These are phyloP conservation scores for Lysandra coridon DNA, from an alignment of 2,888 invertebrate species.

Conservation along the genomic window DNA sequence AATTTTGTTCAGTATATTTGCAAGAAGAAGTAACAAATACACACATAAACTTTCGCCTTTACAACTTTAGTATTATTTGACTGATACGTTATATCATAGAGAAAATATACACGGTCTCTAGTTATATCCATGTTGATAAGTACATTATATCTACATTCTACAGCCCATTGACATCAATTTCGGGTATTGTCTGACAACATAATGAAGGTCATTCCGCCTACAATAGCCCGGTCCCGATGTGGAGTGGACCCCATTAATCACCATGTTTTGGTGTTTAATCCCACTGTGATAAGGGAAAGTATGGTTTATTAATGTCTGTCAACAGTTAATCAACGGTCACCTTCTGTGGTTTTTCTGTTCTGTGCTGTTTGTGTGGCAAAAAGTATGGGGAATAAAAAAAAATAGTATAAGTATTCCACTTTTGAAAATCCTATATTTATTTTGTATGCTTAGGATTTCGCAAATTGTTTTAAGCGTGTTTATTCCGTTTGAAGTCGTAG, in stretches of 20 bases:
- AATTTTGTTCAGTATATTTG: too few relatives aligned
- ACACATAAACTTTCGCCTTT: too few relatives aligned
- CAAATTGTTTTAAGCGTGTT: too few relatives aligned
- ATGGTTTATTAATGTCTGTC: neutral
- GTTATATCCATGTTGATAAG: too few relatives aligned
- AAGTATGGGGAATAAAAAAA: neutral
- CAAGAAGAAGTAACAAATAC: too few relatives aligned
- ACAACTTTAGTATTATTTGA: too few relatives aligned
- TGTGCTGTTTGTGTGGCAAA: neutral
- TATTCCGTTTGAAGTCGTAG: neutral
- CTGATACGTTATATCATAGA: too few relatives aligned
- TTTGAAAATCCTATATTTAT: too few relatives aligned
- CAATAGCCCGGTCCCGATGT: neutral
- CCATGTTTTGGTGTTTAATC: neutral
- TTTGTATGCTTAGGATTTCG: too few relatives aligned
- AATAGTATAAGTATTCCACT: neutral
- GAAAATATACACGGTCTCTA: too few relatives aligned
- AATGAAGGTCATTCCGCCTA: slow-evolving; percentile 25
- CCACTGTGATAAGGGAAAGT: slow-evolving; percentile 7
- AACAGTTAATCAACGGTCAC: neutral
- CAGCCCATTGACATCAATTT: slow-evolving; percentile 3
- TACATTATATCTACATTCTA: neutral
- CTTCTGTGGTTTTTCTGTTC: neutral
- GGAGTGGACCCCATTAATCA: slow-evolving; percentile 5
- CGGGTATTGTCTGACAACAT: slow-evolving; percentile 9